Evolutionary conservation across 2,797 vertebrate species (phyloP), one percentile per base, ranked within the genome.

Genomic region (Gallinago solitaria): DNA sequence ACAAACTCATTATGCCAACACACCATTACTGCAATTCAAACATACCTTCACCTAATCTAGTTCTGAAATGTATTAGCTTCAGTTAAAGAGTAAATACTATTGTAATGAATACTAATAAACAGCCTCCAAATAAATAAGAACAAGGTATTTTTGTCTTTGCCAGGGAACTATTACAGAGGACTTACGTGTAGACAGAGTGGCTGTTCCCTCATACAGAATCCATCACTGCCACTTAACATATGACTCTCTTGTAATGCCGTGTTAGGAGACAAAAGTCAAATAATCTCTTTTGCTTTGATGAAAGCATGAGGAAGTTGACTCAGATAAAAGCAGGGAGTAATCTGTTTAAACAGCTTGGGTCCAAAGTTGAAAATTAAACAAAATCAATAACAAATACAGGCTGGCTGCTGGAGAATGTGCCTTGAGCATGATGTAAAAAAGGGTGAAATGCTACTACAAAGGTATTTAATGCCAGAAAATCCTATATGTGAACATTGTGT

Each of bases 271-370:
- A 96, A 96, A 97, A 97, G 60, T 78, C 77, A 96, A 95, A 96
- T 87, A 95, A 90, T 93, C 80, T 94, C 79, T 82, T 89, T 56
- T 84, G 68, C 77, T 87, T 91, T 96, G 88, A 94, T 96, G 93
- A 96, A 96, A 90, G 77, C 77, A 97, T 61, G 87, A 94, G 94
- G 96, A 97, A 96, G 84, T 95, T 83, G 71, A 92, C 80, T 94
- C 68, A 89, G 89, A 94, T 85, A 93, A 95, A 97, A 96, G 71
- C 65, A 81, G 67, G 41, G 64, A 94, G 74, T 87, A 96, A 96
- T 95, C 94, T 96, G 92, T 96, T 97, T 97, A 93, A 97, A 96
- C 90, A 97, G 94, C 77, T 95, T 94, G 77, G 61, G 82, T 87
- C 68, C 87, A 68, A 97, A 96, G 91, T 89, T 85, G 88, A 96